A percentile compares a stretch with the other conserved stretches of the same genome.
These are phyloP conservation scores for Amphimedon queenslandica DNA, from an alignment of 37 sponge, comb jelly and placozoan genomes.

Conservation along the genomic window DNA sequence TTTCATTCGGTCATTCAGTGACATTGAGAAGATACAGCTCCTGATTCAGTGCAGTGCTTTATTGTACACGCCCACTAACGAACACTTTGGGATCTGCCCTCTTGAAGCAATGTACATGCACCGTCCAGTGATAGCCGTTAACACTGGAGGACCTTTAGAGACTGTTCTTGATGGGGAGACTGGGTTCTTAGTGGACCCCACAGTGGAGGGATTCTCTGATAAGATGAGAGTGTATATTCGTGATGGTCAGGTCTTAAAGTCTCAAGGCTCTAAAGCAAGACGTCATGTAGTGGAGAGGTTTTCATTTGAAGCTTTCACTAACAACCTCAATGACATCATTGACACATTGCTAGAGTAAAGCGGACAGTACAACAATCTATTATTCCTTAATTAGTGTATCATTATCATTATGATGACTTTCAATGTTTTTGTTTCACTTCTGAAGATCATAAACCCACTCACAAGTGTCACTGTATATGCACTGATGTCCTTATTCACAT, in stretches of 20 bases:
- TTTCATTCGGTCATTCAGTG: constrained; percentile 83
- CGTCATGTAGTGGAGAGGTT: constrained; percentile 65
- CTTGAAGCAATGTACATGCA: constrained; percentile 96
- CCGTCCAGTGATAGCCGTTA: constrained; percentile 90
- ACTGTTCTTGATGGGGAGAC: constrained; percentile 78
- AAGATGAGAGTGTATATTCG: constrained; percentile 59
- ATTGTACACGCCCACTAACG: constrained; percentile 92
- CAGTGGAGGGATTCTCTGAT: constrained; percentile 60
- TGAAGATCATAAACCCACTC: too few relatives aligned
- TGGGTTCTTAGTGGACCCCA: constrained; percentile 83
- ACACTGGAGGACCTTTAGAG: constrained; percentile 96
- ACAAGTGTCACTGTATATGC: too few relatives aligned
- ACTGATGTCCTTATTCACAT: too few relatives aligned
- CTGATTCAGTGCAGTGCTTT: constrained; percentile 68
- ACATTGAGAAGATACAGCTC: constrained; percentile 67
- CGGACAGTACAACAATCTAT: too few relatives aligned
- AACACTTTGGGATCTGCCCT: constrained; percentile 99
- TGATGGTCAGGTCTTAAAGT: neutral
- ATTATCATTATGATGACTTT: too few relatives aligned
- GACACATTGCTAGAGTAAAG: too few relatives aligned
- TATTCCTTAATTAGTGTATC: too few relatives aligned
- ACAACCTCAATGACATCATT: too few relatives aligned
- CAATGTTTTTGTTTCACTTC: too few relatives aligned
- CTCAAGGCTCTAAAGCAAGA: constrained; percentile 65
- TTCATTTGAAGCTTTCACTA: constrained; percentile 82